phyloP scores from a whole-genome alignment of 2,888 invertebrate species.

The Machimus atricapillus region DNA sequence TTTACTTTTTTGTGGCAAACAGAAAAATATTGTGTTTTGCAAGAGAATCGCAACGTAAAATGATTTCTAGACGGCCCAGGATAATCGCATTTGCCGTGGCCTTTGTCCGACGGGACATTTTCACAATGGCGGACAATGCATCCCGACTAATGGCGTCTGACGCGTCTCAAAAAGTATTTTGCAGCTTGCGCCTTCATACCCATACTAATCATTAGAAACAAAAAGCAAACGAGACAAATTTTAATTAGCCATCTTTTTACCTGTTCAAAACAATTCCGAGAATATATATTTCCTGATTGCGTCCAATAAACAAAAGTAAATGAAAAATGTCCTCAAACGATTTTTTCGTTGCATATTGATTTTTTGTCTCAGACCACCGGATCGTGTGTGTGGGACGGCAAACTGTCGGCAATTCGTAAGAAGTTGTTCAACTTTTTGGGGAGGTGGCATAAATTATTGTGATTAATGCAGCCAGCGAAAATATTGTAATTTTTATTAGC shows the following conservation, averaged over 20 bases:
- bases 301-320: neutral
- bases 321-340: neutral
- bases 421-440: neutral
- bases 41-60: conserved; percentile 3
- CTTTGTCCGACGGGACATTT: neutral
- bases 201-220: neutral
- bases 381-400: neutral
- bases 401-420: neutral
- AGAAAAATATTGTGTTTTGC: neutral
- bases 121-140: neutral
- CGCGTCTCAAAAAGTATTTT: neutral
- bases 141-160: neutral
- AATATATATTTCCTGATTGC: neutral
- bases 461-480: conserved; percentile 6
- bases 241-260: neutral
- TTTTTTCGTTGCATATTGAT: neutral
- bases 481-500: neutral
- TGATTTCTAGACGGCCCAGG: neutral
- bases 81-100: conserved; percentile 7
- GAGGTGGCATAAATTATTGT: conserved; percentile 1
- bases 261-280: neutral
- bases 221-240: neutral
- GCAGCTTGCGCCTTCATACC: neutral
- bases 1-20: neutral
- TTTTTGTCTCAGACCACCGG: neutral